Base-by-base conservation (phyloP, 2,113 vertebrate genomes). In the Alligator mississippiensis region DNA sequence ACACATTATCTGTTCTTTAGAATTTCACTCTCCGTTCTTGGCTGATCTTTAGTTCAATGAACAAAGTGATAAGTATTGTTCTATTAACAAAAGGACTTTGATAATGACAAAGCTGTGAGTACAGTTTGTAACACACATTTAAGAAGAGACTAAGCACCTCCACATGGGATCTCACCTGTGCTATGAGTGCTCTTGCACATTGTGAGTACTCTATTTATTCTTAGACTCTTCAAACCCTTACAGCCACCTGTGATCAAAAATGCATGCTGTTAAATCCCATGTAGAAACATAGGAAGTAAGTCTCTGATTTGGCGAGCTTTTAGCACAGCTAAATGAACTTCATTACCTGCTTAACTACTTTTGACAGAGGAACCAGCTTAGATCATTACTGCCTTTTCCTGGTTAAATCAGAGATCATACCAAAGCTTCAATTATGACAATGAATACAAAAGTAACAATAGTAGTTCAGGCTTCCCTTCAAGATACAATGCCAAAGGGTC, bases 101-200 rank as follows among this genome's bases (percentile, higher is more conserved):
- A 1, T 5, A 78, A 75, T 24, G 9, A 4, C 59, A 72, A 78
- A 85, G 55, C 5, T 10, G 14, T 66, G 8, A 88, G 15, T 11
- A 4, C 6, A 55, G 5, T 30, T 89, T 55, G 17, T 19, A 28
- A 13, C 1, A 12, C 59, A 11, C 22, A 34, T 6, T 9, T 1
- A 15, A 30, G 22, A 59, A 60, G 34, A 70, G 2, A 64, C 0
- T 1, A 6, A 58, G 3, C 1, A 0, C 12, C 34, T 76, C 27
- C 74, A 18, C 4, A 54, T 1, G 14, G 2, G 3, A 70, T 2
- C 28, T 81, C 13, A 10, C 30, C 15, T 92, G 80, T 21, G 8
- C 18, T 83, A 79, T 47, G 2, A 0, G 1, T 61, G 34, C n/a
- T 28, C n/a, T 81, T 0, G 12, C 3, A 2, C 12, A 72, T 3